Evolutionary conservation across 2,797 vertebrate species (phyloP).

Genomic region (Pseudomugil tenellus): DNA sequence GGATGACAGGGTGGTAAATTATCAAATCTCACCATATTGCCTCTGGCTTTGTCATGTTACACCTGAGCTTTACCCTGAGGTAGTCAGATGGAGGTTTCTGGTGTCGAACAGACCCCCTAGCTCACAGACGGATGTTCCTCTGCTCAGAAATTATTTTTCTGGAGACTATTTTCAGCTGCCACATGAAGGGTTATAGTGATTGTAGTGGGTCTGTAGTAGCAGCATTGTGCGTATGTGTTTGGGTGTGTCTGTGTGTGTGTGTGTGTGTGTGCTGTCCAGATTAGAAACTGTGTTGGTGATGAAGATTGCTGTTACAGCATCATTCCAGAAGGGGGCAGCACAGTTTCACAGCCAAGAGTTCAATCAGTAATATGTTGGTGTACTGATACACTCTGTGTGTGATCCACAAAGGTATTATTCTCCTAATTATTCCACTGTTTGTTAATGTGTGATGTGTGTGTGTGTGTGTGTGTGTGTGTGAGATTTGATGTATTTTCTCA

Average conservation of each 20-base stretch:
- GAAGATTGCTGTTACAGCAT: background rate
- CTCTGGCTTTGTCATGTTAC: slow-evolving; percentile 30
- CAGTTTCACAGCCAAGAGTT: background rate
- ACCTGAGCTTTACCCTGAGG: slow-evolving; percentile 10
- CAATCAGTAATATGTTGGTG: background rate
- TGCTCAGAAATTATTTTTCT: too few species aligned
- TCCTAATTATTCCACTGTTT: slow-evolving; percentile 76
- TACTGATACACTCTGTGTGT: background rate
- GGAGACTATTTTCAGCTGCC: background rate
- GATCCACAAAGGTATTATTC: slow-evolving; percentile 82
- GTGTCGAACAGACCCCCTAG: too few species aligned
- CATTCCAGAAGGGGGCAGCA: slow-evolving; percentile 32
- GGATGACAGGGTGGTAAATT: slow-evolving; percentile 35
- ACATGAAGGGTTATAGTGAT: too few species aligned
- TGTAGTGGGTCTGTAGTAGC: too few species aligned
- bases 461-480: slow-evolving; percentile 43
- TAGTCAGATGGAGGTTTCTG: background rate
- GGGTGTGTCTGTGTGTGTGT: background rate
- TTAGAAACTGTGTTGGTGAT: too few species aligned
- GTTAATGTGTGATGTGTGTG: slow-evolving; percentile 29
- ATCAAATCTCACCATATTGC: slow-evolving; percentile 21
- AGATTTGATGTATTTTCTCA: slow-evolving; percentile 75
- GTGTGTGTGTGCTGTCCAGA: too few species aligned
- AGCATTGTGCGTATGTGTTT: too few species aligned
- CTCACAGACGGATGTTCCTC: too few species aligned